Evolutionary conservation across 2,113 vertebrate species (phyloP), one percentile per base, ranked within the genome.

Genomic region (Eptatretus burgeri): DNA sequence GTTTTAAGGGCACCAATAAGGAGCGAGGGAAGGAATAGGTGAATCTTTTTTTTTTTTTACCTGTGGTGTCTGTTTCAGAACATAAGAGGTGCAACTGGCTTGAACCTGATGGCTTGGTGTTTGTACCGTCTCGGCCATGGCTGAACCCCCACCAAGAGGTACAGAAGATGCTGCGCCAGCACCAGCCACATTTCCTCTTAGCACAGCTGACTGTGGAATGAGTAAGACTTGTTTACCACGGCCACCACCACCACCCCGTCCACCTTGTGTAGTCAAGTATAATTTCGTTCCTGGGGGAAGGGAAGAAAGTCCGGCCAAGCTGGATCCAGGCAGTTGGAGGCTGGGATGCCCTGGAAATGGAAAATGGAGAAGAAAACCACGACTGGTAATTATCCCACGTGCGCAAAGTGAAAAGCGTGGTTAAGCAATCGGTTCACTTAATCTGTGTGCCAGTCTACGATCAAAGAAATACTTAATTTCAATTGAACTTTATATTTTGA

Each of bases 261-360:
- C 95, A 76, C 86, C 95, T 73, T 95, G 95, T 50, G 91, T 98
- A 64, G 89, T 95, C 68, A 98, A 79, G 76, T 95, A 98, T 18
- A 98, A 82, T 68, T 98, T 95, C 67, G 91, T 98, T 69, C 91
- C 91, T 16, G 91, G 91, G 63, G 91, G 91, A 66, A 98, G 75
- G 66, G 86, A 95, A 51, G 91, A 85, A 74, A 98, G 70, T 74
- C 91, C 95, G 64, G 89, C 84, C 72, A 98, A 69, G 70, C 93
- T 98, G 71, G 91, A 93, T 66, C 87, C 88, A 68, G 89, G 91
- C 62, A 98, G 77, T 71, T 98, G 91, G 69, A 98, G 75, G 0
- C 87, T 98, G 51, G 91, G 87, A 86, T 93, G 95, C 65, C 95
- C 91, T 98, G 66, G 66, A 72, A 41, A 41, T 41, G 27, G 7